phyloP scores from a whole-genome alignment of 2,113 vertebrate species.

The human region GRCh38 chr13:25918501-25919000 shows the following conservation, averaged over 20 bases:
- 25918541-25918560: background rate
- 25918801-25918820: background rate
- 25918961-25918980: background rate
- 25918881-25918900: conserved; percentile 6
- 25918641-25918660: background rate
- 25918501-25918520: fast-evolving
- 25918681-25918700: background rate
- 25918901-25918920: background rate
- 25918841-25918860: background rate
- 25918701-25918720: too few relatives aligned
- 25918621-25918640: background rate
- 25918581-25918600: background rate
- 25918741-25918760: background rate
- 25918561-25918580: background rate
- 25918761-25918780: background rate
- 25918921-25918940: background rate
- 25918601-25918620: background rate
- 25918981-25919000: background rate
- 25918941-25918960: background rate
- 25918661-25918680: background rate
- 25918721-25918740: background rate
- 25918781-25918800: background rate
- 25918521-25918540: background rate
- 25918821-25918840: background rate
- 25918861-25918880: background rate